These are phyloP conservation scores for Caligus rogercresseyi DNA, from an alignment of 1,140 invertebrate species.

Conservation along the genomic window DNA sequence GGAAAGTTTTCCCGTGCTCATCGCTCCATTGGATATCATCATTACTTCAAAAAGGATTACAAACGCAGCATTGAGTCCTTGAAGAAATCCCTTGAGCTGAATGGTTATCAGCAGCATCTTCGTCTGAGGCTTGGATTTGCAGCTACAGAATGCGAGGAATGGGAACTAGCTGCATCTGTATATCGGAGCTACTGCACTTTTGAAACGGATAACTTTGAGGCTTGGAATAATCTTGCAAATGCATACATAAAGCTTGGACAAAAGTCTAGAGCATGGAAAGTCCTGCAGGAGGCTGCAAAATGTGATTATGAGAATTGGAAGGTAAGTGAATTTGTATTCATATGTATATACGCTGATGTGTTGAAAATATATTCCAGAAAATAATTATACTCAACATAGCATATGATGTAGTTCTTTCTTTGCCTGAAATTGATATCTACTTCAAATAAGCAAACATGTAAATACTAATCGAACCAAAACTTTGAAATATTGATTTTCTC, in stretches of 20 bases:
- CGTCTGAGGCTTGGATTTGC: slow-evolving; percentile 75
- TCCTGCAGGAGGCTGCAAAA: slow-evolving; percentile 69
- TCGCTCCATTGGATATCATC: slow-evolving; percentile 57
- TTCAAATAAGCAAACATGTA: too few relatives aligned
- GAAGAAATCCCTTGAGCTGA: slow-evolving; percentile 58
- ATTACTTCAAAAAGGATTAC: slow-evolving; percentile 53
- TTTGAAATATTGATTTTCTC: too few relatives aligned
- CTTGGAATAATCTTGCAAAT: slow-evolving; percentile 92
- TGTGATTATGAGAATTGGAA: slow-evolving; percentile 90
- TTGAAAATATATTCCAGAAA: too few relatives aligned
- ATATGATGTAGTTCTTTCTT: too few relatives aligned
- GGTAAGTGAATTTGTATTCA: too few relatives aligned
- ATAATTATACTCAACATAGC: too few relatives aligned
- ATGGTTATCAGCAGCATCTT: slow-evolving; percentile 58
- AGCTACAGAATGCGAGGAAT: slow-evolving; percentile 55
- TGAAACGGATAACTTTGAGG: slow-evolving; percentile 74
- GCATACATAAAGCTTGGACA: slow-evolving; percentile 71
- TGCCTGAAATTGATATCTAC: too few relatives aligned
- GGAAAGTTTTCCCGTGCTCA: slow-evolving; percentile 57
- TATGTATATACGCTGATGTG: too few relatives aligned
- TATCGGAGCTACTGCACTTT: slow-evolving; percentile 69
- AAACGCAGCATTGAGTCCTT: slow-evolving; percentile 54
- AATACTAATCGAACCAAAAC: too few relatives aligned
- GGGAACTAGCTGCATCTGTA: slow-evolving; percentile 57
- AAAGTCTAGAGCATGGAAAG: slow-evolving; percentile 60